A percentile compares a stretch with the other conserved stretches of the same genome.
phyloP scores from a whole-genome alignment of 2,797 vertebrate genomes.

The Syngnathus rostellatus region DNA sequence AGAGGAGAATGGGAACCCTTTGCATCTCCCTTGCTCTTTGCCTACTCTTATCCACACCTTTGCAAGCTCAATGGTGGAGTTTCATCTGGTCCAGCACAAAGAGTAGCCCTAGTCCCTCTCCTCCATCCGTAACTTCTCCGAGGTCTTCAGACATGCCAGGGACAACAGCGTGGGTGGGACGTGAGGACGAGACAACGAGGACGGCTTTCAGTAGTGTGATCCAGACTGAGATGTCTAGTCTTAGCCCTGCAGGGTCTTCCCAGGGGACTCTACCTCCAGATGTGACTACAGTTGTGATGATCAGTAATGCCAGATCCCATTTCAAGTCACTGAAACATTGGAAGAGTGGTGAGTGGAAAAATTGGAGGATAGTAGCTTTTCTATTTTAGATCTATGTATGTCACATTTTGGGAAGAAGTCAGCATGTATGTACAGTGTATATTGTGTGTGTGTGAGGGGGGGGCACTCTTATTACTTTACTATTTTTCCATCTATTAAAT shows the following conservation, averaged over 20 bases:
- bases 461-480: too few relatives aligned
- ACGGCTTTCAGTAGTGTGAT: not conserved
- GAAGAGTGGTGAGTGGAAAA: constrained; percentile 55
- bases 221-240: not conserved
- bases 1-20: constrained; percentile 40
- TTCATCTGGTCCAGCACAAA: constrained; percentile 23
- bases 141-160: constrained; percentile 1
- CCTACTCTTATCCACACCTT: constrained; percentile 31
- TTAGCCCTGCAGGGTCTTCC: constrained; percentile 10
- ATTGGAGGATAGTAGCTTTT: not conserved
- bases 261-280: constrained; percentile 5
- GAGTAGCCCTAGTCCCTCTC: constrained; percentile 8
- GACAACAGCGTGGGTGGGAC: constrained; percentile 4
- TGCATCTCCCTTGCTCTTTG: constrained; percentile 25
- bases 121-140: constrained; percentile 9
- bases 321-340: constrained; percentile 54
- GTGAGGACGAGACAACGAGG: not conserved
- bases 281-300: constrained; percentile 14
- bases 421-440: too few relatives aligned
- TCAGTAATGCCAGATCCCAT: constrained; percentile 17
- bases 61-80: constrained; percentile 42
- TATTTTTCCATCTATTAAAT: too few relatives aligned
- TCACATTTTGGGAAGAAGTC: not conserved
- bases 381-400: too few relatives aligned
- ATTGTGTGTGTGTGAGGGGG: too few relatives aligned